phyloP scores from a whole-genome alignment of 2,113 vertebrate genomes.

The Otocyon megalotis region DNA sequence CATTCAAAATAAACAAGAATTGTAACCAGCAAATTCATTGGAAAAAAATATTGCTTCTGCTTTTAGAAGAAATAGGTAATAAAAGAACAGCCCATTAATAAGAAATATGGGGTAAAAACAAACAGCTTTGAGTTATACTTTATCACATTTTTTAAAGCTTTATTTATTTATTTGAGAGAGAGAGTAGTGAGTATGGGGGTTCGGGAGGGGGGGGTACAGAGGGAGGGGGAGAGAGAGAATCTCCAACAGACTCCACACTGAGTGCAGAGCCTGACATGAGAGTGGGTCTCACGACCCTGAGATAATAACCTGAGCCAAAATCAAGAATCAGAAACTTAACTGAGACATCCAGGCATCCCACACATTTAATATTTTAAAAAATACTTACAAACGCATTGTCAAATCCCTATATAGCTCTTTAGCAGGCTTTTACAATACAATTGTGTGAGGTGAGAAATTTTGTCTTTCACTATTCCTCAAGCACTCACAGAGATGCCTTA shows the following conservation, averaged over 20 bases:
- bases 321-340: neutral
- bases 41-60: conserved; percentile 14
- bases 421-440: neutral
- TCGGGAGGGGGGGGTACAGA: too few species aligned
- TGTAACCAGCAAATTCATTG: neutral
- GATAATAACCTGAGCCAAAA: neutral
- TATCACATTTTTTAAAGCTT: neutral
- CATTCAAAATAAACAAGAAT: conserved; percentile 39
- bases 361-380: conserved; percentile 49
- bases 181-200: neutral
- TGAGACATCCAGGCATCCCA: neutral
- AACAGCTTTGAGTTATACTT: neutral
- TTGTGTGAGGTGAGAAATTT: neutral
- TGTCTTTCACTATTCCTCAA: conserved; percentile 5
- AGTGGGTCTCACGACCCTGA: neutral
- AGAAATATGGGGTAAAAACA: conserved; percentile 49
- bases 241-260: neutral
- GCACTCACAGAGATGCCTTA: neutral
- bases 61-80: conserved; percentile 52
- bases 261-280: neutral
- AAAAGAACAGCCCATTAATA: conserved; percentile 3
- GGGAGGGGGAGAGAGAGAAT: neutral
- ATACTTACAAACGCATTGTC: conserved; percentile 19
- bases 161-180: neutral
- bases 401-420: neutral